Evolutionary conservation across 2,797 vertebrate species (phyloP).

Genomic region (Sebastes steindachneri): DNA sequence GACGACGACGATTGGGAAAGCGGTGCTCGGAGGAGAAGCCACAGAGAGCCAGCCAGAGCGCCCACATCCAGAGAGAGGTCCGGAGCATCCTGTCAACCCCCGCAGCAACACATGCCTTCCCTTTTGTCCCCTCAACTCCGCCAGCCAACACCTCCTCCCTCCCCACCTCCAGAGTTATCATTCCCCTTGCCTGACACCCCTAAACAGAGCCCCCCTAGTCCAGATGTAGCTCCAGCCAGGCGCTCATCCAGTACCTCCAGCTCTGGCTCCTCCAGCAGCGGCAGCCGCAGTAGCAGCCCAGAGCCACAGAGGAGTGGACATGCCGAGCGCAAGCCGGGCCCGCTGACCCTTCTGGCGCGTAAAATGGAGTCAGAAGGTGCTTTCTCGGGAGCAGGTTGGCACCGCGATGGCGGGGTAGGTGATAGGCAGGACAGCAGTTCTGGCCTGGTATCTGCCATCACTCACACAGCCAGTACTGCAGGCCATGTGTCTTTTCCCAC

Average conservation of each 20-base stretch:
- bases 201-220: conserved; percentile 85
- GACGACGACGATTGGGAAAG: conserved; percentile 81
- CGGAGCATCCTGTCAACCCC: conserved; percentile 78
- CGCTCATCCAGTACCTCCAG: conserved; percentile 82
- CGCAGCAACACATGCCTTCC: conserved; percentile 81
- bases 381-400: conserved; percentile 79
- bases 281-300: conserved; percentile 86
- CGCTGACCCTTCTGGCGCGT: conserved; percentile 80
- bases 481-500: conserved; percentile 63
- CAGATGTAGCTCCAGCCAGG: conserved; percentile 79
- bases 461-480: conserved; percentile 73
- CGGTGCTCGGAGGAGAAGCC: conserved; percentile 64
- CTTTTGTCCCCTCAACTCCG: conserved; percentile 83
- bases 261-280: conserved; percentile 85
- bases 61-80: conserved; percentile 76
- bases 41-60: conserved; percentile 73
- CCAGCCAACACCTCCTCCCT: conserved; percentile 82
- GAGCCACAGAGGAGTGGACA: conserved; percentile 86
- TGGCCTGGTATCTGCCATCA: conserved; percentile 70
- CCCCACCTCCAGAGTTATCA: conserved; percentile 84
- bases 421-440: conserved; percentile 64
- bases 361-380: conserved; percentile 85
- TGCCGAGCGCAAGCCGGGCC: conserved; percentile 82
- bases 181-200: conserved; percentile 86
- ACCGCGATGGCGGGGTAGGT: conserved; percentile 63